phyloP scores from a whole-genome alignment of 2,113 vertebrate genomes.

The Aythya baeri region DNA sequence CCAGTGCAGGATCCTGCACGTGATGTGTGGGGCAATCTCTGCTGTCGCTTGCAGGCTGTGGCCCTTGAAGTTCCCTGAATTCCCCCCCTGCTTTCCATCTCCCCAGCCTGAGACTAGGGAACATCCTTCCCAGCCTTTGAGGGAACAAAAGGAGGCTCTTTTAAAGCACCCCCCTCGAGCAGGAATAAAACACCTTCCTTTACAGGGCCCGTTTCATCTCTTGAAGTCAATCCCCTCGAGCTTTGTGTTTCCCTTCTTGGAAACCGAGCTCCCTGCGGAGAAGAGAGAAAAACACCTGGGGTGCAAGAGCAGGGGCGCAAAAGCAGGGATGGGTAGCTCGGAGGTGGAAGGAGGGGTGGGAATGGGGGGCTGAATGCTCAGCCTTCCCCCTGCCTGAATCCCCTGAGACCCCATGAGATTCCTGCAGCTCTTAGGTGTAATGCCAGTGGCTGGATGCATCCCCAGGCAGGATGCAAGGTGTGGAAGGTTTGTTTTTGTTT shows the following conservation, averaged over 20 bases:
- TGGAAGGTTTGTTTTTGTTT: neutral
- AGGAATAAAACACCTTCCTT: constrained; percentile 25
- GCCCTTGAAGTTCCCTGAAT: neutral
- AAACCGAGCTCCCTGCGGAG: neutral
- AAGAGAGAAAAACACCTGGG: neutral
- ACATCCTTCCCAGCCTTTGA: neutral
- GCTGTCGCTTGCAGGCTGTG: neutral
- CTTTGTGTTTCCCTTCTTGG: constrained; percentile 41
- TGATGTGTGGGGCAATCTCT: neutral
- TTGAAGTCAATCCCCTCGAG: constrained; percentile 35
- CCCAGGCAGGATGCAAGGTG: neutral
- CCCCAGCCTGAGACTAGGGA: neutral
- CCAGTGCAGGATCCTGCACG: neutral
- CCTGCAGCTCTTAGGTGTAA: neutral
- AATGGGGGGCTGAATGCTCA: neutral
- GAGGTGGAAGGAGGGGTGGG: neutral
- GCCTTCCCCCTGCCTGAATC: neutral
- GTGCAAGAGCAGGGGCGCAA: neutral
- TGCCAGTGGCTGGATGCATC: too few species aligned
- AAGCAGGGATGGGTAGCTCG: neutral
- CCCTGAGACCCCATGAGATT: neutral
- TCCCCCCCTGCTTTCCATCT: neutral
- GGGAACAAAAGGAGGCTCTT: constrained; percentile 37
- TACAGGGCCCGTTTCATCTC: neutral
- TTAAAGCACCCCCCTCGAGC: constrained; percentile 14